Conservation (phyloP, 2,113 vertebrate species). For the Lepisosteus osseus region DNA sequence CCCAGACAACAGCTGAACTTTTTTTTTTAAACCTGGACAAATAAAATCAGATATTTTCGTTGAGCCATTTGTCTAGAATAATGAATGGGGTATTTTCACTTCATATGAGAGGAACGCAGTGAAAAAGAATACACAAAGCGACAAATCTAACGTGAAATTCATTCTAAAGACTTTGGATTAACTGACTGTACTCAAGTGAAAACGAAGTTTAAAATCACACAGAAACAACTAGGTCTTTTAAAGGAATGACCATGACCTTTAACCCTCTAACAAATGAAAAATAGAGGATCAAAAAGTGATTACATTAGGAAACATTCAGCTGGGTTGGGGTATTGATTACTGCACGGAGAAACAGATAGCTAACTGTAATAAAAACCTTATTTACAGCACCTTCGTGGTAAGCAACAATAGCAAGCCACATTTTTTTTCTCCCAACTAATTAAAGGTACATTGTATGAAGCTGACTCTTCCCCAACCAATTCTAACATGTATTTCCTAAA, state of each 20-base stretch:
- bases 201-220: constrained; percentile 12
- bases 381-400: constrained; percentile 64
- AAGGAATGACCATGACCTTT: constrained; percentile 45
- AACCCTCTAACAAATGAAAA: constrained; percentile 56
- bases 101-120: constrained; percentile 26
- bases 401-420: constrained; percentile 55
- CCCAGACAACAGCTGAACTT: constrained; percentile 19
- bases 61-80: constrained; percentile 43
- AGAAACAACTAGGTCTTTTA: constrained; percentile 41
- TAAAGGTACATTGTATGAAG: not conserved
- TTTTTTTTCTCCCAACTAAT: constrained; percentile 34
- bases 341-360: constrained; percentile 55
- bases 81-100: constrained; percentile 18
- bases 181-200: constrained; percentile 22
- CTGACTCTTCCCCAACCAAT: too few relatives aligned
- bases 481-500: too few relatives aligned
- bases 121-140: constrained; percentile 28
- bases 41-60: constrained; percentile 31
- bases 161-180: constrained; percentile 35
- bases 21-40: constrained; percentile 21
- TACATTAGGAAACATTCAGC: constrained; percentile 63
- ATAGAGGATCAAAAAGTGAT: constrained; percentile 53
- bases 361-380: constrained; percentile 67
- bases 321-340: constrained; percentile 66
- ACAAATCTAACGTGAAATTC: constrained; percentile 14